These are phyloP conservation scores for Phalacrocorax aristotelis DNA, from an alignment of 2,113 vertebrate species.

Conservation along the genomic window DNA sequence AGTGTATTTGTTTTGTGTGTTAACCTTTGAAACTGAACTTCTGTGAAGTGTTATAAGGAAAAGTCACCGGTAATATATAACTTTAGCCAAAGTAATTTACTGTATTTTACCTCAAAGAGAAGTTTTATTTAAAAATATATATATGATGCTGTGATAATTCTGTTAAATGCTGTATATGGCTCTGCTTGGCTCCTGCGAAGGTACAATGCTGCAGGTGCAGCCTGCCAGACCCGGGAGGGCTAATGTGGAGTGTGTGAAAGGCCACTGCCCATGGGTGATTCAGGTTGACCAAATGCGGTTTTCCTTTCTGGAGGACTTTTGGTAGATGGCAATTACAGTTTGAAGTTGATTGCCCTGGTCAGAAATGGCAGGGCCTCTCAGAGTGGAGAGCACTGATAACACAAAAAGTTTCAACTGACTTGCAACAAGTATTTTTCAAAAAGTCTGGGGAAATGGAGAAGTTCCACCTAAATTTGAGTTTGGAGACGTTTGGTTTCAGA, in stretches of 20 bases:
- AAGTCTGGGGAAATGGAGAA: not conserved
- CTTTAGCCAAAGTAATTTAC: not conserved
- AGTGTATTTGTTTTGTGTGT: constrained; percentile 44
- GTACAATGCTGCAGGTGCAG: not conserved
- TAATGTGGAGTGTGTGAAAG: not conserved
- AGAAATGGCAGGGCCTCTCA: not conserved
- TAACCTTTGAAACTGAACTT: constrained; percentile 43
- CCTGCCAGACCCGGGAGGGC: rapidly evolving
- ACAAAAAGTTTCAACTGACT: not conserved
- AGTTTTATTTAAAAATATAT: not conserved
- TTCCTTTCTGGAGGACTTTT: not conserved
- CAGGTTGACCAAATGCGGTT: not conserved
- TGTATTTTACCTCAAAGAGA: not conserved
- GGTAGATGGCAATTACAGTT: not conserved
- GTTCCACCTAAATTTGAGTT: not conserved
- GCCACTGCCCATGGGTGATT: not conserved
- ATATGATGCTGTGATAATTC: not conserved
- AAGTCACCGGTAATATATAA: not conserved
- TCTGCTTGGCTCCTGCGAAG: not conserved
- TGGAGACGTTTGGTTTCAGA: not conserved
- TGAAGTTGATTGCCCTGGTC: not conserved
- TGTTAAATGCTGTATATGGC: not conserved
- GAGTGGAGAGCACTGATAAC: not conserved
- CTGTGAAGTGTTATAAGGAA: not conserved
- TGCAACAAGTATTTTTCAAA: not conserved